Evolutionary conservation across 2,113 vertebrate species (phyloP).

Genomic region (Ibidorhyncha struthersii): DNA sequence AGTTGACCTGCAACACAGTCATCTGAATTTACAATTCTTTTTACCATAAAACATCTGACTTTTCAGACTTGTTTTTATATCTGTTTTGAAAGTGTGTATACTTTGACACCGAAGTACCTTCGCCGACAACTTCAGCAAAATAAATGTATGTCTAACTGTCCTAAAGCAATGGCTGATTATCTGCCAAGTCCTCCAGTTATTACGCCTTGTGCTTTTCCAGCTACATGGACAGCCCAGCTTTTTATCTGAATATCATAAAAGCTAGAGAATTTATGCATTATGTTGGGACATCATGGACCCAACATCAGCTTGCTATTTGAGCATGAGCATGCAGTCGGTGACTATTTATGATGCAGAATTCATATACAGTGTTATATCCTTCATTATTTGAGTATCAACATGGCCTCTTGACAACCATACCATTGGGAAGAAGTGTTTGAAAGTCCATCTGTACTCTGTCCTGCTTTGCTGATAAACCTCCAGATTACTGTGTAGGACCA

Average conservation of each 20-base stretch:
- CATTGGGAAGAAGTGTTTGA: neutral
- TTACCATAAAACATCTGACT: neutral
- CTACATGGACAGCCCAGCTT: neutral
- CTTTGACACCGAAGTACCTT: neutral
- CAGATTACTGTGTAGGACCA: neutral
- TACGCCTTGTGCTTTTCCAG: neutral
- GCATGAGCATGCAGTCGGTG: rapidly evolving
- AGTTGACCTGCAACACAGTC: neutral
- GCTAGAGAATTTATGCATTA: neutral
- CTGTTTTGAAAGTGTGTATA: neutral
- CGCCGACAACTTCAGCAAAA: neutral
- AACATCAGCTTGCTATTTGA: neutral
- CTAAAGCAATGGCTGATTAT: neutral
- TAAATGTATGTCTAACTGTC: neutral
- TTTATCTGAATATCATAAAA: neutral
- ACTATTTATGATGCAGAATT: neutral
- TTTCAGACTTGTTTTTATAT: neutral
- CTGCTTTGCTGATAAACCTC: neutral
- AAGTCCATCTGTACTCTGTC: neutral
- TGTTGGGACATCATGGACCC: neutral
- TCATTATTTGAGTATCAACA: neutral
- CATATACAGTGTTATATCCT: neutral
- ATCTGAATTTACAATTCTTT: neutral
- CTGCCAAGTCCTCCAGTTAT: neutral
- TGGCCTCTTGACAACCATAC: neutral